phyloP scores from a whole-genome alignment of 1,140 invertebrate species.

The Tetramorium parvispinum region DNA sequence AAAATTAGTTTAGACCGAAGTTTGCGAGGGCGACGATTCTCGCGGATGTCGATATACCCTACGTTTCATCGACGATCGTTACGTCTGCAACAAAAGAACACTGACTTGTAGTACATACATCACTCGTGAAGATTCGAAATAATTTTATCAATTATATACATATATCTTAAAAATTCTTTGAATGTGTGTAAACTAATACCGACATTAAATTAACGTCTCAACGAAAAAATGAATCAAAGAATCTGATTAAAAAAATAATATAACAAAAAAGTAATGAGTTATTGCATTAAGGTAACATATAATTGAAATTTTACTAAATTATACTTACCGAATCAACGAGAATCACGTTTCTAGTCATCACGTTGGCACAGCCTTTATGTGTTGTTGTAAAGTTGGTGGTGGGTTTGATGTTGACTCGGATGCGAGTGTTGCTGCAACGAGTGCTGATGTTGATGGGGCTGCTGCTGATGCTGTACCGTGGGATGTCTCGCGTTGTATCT shows the following conservation, averaged over 20 bases:
- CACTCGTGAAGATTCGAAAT: not conserved
- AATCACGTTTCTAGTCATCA: constrained; percentile 55
- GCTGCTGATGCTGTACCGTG: constrained; percentile 74
- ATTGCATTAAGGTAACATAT: not conserved
- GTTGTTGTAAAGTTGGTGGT: constrained; percentile 79
- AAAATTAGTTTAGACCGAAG: constrained; percentile 75
- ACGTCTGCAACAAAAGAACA: constrained; percentile 61
- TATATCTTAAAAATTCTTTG: not conserved
- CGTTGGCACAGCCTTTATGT: constrained; percentile 71
- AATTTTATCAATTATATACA: not conserved
- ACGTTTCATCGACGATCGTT: constrained; percentile 59
- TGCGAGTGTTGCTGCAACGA: constrained; percentile 71
- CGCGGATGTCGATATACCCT: constrained; percentile 51
- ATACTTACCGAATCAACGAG: constrained; percentile 58
- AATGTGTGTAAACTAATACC: not conserved
- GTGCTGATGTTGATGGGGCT: constrained; percentile 74
- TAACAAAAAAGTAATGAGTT: not conserved
- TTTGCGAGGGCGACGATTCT: constrained; percentile 58
- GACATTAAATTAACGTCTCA: not conserved
- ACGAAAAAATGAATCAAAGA: not conserved
- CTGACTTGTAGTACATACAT: not conserved
- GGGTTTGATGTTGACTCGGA: constrained; percentile 73
- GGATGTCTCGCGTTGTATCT: constrained; percentile 81
- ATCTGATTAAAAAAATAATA: not conserved
- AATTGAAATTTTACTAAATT: not conserved